A percentile compares a stretch with the other conserved stretches of the same genome.
These are phyloP conservation scores for Melanotus villosus DNA, from an alignment of 2,888 invertebrate species.

Conservation along the genomic window DNA sequence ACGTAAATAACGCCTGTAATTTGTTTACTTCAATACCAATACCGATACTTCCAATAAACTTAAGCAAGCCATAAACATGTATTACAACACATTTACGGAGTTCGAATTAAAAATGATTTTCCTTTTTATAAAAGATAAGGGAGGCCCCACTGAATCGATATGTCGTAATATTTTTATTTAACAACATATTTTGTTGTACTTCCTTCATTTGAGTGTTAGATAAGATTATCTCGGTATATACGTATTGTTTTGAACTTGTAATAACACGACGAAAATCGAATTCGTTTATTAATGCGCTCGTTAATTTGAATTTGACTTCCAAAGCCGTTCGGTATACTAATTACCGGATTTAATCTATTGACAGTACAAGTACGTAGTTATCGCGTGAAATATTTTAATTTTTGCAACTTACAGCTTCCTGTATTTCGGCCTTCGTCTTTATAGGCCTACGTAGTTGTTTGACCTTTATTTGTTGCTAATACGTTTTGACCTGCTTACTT, in stretches of 20 bases:
- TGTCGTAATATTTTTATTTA: constrained; percentile 26
- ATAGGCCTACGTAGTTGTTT: constrained; percentile 39
- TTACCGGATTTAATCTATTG: not conserved
- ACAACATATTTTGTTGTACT: constrained; percentile 24
- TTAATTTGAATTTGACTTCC: too few species aligned
- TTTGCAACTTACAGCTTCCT: constrained; percentile 36
- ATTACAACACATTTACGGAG: too few species aligned
- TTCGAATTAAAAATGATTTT: not conserved
- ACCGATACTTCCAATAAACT: not conserved
- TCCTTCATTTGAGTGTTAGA: constrained; percentile 36
- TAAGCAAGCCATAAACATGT: not conserved
- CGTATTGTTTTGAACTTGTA: constrained; percentile 16
- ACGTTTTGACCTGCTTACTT: constrained; percentile 43
- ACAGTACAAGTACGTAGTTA: not conserved
- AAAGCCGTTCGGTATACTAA: not conserved
- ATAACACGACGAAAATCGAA: not conserved
- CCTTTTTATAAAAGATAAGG: constrained; percentile 13
- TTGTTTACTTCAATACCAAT: not conserved
- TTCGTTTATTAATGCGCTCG: too few species aligned
- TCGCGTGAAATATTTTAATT: constrained; percentile 21
- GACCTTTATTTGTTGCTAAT: constrained; percentile 44
- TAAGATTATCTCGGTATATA: constrained; percentile 30
- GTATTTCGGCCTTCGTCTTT: constrained; percentile 42
- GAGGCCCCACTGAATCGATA: constrained; percentile 19
- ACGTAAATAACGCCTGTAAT: constrained; percentile 4